Conservation (phyloP, 2,888 invertebrate genomes). For the Melolontha melolontha region DNA sequence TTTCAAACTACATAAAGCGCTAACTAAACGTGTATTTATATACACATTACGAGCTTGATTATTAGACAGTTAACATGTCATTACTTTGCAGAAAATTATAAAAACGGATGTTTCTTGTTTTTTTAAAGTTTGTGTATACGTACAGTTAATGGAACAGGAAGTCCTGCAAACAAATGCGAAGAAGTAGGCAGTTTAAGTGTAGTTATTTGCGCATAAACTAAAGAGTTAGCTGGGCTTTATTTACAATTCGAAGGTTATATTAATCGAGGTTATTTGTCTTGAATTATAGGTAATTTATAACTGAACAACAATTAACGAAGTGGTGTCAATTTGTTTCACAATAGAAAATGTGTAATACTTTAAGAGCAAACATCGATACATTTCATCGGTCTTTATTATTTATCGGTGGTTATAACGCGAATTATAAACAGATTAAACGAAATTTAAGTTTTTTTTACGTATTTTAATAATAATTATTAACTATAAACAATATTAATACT, state of each 20-base stretch:
- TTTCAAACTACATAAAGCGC: no score
- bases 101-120: constrained; percentile 20
- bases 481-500: no score
- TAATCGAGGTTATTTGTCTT: constrained; percentile 24
- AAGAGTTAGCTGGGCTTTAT: neutral
- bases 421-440: no score
- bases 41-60: neutral
- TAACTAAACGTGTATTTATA: no score
- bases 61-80: constrained; percentile 12
- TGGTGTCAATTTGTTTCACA: constrained; percentile 21
- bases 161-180: constrained; percentile 5
- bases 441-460: no score
- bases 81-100: constrained; percentile 22
- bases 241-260: constrained; percentile 17
- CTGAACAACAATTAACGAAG: constrained; percentile 10
- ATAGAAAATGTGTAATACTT: neutral
- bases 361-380: neutral
- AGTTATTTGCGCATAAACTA: constrained; percentile 11
- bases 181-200: neutral
- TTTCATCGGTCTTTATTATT: no score
- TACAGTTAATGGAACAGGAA: constrained; percentile 8
- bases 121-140: constrained; percentile 1
- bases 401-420: no score
- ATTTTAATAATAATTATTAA: no score
- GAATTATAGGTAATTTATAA: constrained; percentile 20